Percentiles rank a stretch among this genome's conserved stretches.
Evolutionary conservation across 1,140 invertebrate genomes (phyloP).

Genomic region (Dolichoris vasculosae): DNA sequence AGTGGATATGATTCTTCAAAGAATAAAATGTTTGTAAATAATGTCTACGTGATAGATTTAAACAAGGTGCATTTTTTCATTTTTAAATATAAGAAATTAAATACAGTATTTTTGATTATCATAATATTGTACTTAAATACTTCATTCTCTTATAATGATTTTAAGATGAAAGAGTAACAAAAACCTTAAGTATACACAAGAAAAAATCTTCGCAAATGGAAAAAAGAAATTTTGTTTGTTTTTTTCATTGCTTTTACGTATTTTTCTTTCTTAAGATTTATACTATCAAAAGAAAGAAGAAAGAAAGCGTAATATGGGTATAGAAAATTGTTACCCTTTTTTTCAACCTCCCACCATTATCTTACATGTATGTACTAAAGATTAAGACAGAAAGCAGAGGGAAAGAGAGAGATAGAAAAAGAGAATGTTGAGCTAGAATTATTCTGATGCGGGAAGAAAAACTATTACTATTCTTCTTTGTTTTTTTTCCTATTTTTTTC

Average conservation of each 20-base stretch:
- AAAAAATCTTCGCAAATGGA: not conserved
- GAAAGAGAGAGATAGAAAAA: too few relatives aligned
- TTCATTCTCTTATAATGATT: not conserved
- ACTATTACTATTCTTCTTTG: not conserved
- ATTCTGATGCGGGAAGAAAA: not conserved
- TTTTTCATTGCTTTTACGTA: not conserved
- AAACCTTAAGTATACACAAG: not conserved
- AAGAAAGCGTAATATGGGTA: not conserved
- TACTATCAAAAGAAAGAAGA: not conserved
- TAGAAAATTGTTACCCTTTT: not conserved
- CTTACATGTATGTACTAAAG: not conserved
- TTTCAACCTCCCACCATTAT: not conserved
- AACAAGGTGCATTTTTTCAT: too few relatives aligned
- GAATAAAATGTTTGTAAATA: too few relatives aligned
- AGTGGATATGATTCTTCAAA: too few relatives aligned
- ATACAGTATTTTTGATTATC: not conserved
- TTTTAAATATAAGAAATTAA: too few relatives aligned
- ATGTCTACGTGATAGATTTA: too few relatives aligned
- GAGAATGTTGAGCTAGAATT: not conserved
- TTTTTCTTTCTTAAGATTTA: not conserved
- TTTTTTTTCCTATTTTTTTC: not conserved
- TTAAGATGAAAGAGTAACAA: not conserved
- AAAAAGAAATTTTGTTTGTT: not conserved
- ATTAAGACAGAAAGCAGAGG: not conserved
- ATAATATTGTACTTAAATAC: not conserved